phyloP scores from a whole-genome alignment of 2,888 invertebrate genomes.

The Neria commutata region DNA sequence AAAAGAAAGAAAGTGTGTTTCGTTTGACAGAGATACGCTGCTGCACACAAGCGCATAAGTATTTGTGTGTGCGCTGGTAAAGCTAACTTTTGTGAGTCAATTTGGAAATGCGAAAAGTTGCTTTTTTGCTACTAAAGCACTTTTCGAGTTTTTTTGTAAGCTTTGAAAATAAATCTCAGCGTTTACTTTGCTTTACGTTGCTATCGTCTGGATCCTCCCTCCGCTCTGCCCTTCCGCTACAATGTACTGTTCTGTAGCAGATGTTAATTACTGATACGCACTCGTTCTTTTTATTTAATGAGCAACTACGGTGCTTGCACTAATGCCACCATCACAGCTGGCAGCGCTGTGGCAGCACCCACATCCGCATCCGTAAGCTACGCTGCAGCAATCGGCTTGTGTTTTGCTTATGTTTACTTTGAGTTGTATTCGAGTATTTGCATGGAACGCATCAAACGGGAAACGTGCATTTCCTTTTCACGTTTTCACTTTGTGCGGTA shows the following conservation, averaged over 20 bases:
- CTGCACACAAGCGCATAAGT: too few relatives aligned
- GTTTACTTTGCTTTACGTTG: too few relatives aligned
- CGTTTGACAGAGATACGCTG: too few relatives aligned
- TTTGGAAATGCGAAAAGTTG: too few relatives aligned
- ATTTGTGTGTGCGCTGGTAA: too few relatives aligned
- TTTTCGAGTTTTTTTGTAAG: too few relatives aligned
- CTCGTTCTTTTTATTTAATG: slow-evolving; percentile 9
- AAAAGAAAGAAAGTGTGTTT: too few relatives aligned
- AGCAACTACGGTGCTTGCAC: slow-evolving; percentile 27
- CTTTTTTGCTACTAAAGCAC: too few relatives aligned
- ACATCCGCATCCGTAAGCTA: slow-evolving; percentile 2
- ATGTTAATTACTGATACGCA: slow-evolving; percentile 55
- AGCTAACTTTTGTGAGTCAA: too few relatives aligned
- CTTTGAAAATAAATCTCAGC: too few relatives aligned
- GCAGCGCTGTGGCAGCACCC: slow-evolving; percentile 1
- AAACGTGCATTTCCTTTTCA: slow-evolving; percentile 3
- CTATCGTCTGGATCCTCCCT: too few relatives aligned
- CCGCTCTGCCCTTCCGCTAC: too few relatives aligned
- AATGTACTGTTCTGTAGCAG: slow-evolving; percentile 29
- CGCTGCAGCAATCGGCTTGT: slow-evolving; percentile 1
- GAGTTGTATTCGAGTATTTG: slow-evolving; percentile 22
- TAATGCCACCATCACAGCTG: slow-evolving; percentile 15
- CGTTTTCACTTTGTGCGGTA: neutral
- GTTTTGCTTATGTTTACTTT: slow-evolving; percentile 7
- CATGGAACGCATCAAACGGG: slow-evolving; percentile 21